Percentiles rank a stretch among this genome's conserved stretches.
Conservation (phyloP, 2,888 invertebrate species). For the Salpingus planirostris region DNA sequence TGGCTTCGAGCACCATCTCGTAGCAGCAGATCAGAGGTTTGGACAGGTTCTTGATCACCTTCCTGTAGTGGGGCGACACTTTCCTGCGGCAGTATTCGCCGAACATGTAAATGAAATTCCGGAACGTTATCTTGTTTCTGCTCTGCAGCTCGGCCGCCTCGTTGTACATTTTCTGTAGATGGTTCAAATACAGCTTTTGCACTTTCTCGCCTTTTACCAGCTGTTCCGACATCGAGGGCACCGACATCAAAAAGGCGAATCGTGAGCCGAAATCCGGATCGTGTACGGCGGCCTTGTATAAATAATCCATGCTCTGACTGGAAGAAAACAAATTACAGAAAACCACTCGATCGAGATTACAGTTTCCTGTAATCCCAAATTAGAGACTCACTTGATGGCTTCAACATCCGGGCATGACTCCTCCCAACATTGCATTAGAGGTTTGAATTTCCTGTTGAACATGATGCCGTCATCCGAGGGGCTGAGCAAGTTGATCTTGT, state of each 20-base stretch:
- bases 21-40: constrained; percentile 37
- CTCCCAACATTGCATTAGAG: constrained; percentile 30
- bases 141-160: constrained; percentile 20
- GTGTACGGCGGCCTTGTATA: constrained; percentile 30
- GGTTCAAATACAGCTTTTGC: constrained; percentile 26
- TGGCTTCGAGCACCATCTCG: constrained; percentile 37
- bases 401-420: constrained; percentile 27
- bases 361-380: not conserved
- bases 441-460: constrained; percentile 36
- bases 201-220: constrained; percentile 25
- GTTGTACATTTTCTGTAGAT: constrained; percentile 34
- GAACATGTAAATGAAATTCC: constrained; percentile 37
- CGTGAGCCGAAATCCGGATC: constrained; percentile 33
- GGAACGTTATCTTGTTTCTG: constrained; percentile 28
- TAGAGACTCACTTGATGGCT: constrained; percentile 32
- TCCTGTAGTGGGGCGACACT: constrained; percentile 26
- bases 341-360: not conserved
- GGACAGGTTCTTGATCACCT: constrained; percentile 26
- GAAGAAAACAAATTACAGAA: constrained; percentile 10
- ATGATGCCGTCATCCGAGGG: constrained; percentile 37
- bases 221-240: constrained; percentile 30
- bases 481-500: constrained; percentile 29
- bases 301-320: constrained; percentile 31
- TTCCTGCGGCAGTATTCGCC: constrained; percentile 36
- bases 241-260: constrained; percentile 31